These are phyloP conservation scores for Mixornis gularis DNA, from an alignment of 2,113 vertebrate species.

Conservation along the genomic window DNA sequence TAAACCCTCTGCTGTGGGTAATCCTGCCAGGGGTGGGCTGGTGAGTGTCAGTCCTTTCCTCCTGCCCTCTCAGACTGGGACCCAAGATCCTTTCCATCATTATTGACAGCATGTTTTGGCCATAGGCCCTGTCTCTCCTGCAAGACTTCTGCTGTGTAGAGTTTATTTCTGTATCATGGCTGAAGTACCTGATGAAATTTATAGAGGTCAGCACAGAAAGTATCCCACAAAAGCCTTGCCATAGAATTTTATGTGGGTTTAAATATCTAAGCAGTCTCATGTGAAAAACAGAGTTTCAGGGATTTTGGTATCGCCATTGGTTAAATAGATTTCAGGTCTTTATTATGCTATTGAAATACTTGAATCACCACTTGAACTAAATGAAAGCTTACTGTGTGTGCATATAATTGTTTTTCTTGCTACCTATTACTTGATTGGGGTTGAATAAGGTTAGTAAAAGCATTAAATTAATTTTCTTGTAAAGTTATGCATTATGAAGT, in stretches of 20 bases:
- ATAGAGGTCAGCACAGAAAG: neutral
- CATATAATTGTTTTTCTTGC: slow-evolving; percentile 51
- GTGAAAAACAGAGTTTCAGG: neutral
- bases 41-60: neutral
- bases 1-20: neutral
- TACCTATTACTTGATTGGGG: slow-evolving; percentile 60
- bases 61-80: neutral
- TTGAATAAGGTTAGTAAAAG: slow-evolving; percentile 58
- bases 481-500: slow-evolving; percentile 64
- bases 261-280: neutral
- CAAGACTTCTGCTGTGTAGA: neutral
- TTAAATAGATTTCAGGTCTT: neutral
- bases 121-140: neutral
- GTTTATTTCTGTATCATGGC: neutral
- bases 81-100: fast-evolving
- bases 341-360: slow-evolving; percentile 20
- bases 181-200: neutral
- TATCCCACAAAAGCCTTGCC: neutral
- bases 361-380: slow-evolving; percentile 37
- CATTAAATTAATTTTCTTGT: slow-evolving; percentile 71
- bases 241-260: neutral
- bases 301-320: neutral
- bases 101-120: fast-evolving
- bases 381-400: slow-evolving; percentile 37
- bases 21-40: neutral